phyloP scores from a whole-genome alignment of 2,888 invertebrate genomes.

The Bursaphelenchus okinawaensis region DNA sequence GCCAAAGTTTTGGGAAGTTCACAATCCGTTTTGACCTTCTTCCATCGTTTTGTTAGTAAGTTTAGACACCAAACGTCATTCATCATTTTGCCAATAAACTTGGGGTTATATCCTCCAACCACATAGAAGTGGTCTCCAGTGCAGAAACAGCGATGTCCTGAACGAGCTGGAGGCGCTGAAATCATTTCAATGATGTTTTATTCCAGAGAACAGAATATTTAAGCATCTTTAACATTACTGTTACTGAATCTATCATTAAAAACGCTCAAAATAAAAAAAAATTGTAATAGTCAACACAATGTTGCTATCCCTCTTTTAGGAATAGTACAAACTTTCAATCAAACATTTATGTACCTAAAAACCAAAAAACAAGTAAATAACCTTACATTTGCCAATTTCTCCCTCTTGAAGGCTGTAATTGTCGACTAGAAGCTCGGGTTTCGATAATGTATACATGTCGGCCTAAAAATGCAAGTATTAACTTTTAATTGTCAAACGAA shows the following conservation, averaged over 20 bases:
- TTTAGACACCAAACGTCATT: constrained; percentile 40
- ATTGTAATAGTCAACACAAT: too few species aligned
- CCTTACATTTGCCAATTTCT: not conserved
- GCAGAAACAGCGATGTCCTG: constrained; percentile 45
- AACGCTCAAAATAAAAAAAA: too few species aligned
- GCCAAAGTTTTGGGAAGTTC: constrained; percentile 35
- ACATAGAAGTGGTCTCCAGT: constrained; percentile 45
- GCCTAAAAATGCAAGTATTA: too few species aligned
- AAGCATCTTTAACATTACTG: too few species aligned
- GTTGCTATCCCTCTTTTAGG: too few species aligned
- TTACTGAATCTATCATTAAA: too few species aligned
- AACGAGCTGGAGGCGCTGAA: constrained; percentile 30
- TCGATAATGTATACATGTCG: not conserved
- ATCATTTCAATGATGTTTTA: too few species aligned
- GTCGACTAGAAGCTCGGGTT: not conserved
- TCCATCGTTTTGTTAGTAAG: constrained; percentile 34
- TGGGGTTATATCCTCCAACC: constrained; percentile 39
- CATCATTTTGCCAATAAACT: not conserved
- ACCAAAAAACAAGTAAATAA: not conserved
- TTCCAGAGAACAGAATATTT: too few species aligned
- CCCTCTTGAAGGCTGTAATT: not conserved
- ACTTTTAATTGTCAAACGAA: too few species aligned
- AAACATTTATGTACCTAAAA: not conserved
- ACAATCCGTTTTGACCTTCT: constrained; percentile 20
- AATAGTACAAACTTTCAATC: not conserved